Evolutionary conservation across 2,113 vertebrate genomes (phyloP).

Genomic region (Phyllopteryx taeniolatus): DNA sequence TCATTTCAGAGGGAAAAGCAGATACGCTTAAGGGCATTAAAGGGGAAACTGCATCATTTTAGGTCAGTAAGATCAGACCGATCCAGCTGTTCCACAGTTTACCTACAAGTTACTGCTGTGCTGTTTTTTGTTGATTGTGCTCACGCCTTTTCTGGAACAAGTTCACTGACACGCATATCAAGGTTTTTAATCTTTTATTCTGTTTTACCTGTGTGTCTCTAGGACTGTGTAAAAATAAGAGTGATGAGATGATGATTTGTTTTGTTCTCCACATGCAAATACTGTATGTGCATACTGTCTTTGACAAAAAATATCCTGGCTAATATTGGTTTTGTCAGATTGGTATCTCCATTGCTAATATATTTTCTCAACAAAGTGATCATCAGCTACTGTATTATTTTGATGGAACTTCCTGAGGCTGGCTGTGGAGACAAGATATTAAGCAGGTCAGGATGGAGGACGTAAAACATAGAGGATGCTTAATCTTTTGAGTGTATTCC

Average conservation of each 20-base stretch:
- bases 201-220: constrained; percentile 35
- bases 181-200: constrained; percentile 42
- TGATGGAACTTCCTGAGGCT: constrained; percentile 49
- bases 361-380: background rate
- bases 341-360: background rate
- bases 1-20: constrained; percentile 44
- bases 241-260: constrained; percentile 29
- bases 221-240: constrained; percentile 35
- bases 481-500: constrained; percentile 76
- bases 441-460: constrained; percentile 67
- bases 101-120: constrained; percentile 21
- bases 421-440: constrained; percentile 61
- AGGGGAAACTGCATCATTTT: constrained; percentile 38
- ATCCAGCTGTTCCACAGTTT: constrained; percentile 37
- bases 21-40: constrained; percentile 40
- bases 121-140: constrained; percentile 9
- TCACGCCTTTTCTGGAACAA: constrained; percentile 9
- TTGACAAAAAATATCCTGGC: background rate
- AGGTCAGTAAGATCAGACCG: constrained; percentile 47
- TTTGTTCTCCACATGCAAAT: background rate
- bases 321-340: background rate
- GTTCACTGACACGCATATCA: constrained; percentile 23
- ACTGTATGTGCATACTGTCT: background rate
- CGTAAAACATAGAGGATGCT: constrained; percentile 70
- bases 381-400: constrained; percentile 35